Evolutionary conservation across 2,888 invertebrate species (phyloP), one percentile per base, ranked within the genome.

Genomic region (Caenorhabditis doughertyi): DNA sequence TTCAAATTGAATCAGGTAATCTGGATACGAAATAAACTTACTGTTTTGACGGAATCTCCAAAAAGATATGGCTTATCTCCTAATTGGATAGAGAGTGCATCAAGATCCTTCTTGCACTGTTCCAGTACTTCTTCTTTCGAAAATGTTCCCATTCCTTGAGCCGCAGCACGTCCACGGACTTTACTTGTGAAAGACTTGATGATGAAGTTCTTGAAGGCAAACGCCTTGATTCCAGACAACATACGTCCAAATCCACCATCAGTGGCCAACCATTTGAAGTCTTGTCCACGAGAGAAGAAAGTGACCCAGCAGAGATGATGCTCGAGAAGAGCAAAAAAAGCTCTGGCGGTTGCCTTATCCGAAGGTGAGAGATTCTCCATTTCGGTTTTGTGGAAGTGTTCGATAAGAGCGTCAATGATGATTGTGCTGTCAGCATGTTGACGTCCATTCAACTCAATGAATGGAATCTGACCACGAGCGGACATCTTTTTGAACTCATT

Each of bases 401-500:
- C 84, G 18, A 80, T 65, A 18, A 90, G 83, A 42, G 84, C 62
- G 3, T 86, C 87, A 42, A 97, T 95, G 91, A 97, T 96, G 90
- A 96, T 95, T 85, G 95, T 94, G 92, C 96, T 96, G 93, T 97
- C 97, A 60, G 96, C 95, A 87, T 97, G 95, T 93, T 97, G 96
- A 92, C 96, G 96, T 53, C 97, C 97, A 92, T 98, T 97, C 83
- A 97, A 92, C 93, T 97, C 97, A 88, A 98, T 94, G 93, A 97
- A 98, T 42, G 97, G 98, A 90, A 97, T 94, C 92, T 90, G 90
- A 7, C 89, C 89, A 39, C 87, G 88, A 60, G 79, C 23, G 0
- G 90, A 91, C 51, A 49, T 83, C 67, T 85, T 86, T 27, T 68
- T 84, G 86, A 91, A 88, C 42, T 91, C 87, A 68, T 89, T 90